Conservation (phyloP, 2,888 invertebrate genomes). For the Luperina testacea region DNA sequence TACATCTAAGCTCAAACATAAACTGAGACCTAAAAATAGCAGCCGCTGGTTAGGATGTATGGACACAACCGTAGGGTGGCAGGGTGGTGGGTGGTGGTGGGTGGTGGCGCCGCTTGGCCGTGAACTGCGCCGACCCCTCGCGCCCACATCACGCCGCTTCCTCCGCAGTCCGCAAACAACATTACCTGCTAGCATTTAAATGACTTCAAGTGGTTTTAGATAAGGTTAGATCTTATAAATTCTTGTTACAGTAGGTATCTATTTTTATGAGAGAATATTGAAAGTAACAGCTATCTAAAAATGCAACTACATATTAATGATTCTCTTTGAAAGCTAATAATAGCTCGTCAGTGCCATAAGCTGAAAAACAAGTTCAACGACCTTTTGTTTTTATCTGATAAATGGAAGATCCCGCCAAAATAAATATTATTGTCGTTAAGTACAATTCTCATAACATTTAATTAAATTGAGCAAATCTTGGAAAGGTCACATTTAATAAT, state of each 20-base stretch:
- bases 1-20: conserved; percentile 14
- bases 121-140: conserved; percentile 86
- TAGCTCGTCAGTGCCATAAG: conserved; percentile 8
- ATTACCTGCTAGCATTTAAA: conserved; percentile 64
- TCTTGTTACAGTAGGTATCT: conserved; percentile 9
- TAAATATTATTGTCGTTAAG: not conserved
- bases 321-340: not conserved
- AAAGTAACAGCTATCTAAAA: not conserved
- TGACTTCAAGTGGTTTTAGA: conserved; percentile 29
- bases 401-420: conserved; percentile 4
- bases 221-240: conserved; percentile 17
- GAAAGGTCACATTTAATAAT: conserved; percentile 20
- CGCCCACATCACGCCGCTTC: conserved; percentile 68
- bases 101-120: conserved; percentile 76
- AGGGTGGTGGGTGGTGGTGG: conserved; percentile 57
- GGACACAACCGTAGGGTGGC: conserved; percentile 66
- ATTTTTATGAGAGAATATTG: conserved; percentile 3
- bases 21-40: conserved; percentile 78
- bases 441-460: conserved; percentile 1
- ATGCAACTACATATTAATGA: not conserved
- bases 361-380: conserved; percentile 29
- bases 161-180: conserved; percentile 55
- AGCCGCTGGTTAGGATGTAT: conserved; percentile 62
- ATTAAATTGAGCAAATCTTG: conserved; percentile 3
- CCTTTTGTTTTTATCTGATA: conserved; percentile 26